Conservation (phyloP, 2,888 invertebrate genomes). For the Heliconius ethilla region DNA sequence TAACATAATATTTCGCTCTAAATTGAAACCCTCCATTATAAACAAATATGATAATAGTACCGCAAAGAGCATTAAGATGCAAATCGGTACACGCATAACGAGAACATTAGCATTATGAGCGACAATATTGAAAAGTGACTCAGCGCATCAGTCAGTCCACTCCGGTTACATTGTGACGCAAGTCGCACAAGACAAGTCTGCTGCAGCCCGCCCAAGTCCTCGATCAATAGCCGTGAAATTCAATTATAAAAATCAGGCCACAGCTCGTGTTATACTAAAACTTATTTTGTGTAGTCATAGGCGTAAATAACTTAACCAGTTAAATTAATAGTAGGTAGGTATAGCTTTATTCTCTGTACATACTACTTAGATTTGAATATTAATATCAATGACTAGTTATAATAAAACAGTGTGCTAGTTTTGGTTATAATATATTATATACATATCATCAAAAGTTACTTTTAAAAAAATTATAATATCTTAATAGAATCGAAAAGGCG, state of each 20-base stretch:
- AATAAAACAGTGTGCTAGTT: background rate
- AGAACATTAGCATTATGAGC: slow-evolving; percentile 78
- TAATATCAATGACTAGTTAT: background rate
- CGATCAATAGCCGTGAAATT: slow-evolving; percentile 76
- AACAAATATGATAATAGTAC: slow-evolving; percentile 55
- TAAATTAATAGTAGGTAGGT: background rate
- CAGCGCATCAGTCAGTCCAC: slow-evolving; percentile 69
- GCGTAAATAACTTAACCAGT: slow-evolving; percentile 31
- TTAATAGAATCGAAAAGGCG: no score
- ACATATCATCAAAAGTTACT: no score
- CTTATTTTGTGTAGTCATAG: slow-evolving; percentile 37
- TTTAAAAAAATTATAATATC: no score
- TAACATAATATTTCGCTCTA: no score
- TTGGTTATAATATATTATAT: background rate
- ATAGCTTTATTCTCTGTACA: background rate
- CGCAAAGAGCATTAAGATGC: slow-evolving; percentile 75
- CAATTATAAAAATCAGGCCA: slow-evolving; percentile 70
- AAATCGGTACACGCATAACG: slow-evolving; percentile 78
- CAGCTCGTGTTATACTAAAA: slow-evolving; percentile 51
- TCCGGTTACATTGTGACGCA: slow-evolving; percentile 64
- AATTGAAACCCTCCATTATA: slow-evolving; percentile 45
- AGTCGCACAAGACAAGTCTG: slow-evolving; percentile 67
- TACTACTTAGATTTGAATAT: background rate
- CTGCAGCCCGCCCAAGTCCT: slow-evolving; percentile 73
- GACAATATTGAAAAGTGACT: slow-evolving; percentile 77